Percentiles rank a stretch among this genome's conserved stretches.
These are phyloP conservation scores for Cenopis cana DNA, from an alignment of 2,888 invertebrate genomes.

Conservation along the genomic window DNA sequence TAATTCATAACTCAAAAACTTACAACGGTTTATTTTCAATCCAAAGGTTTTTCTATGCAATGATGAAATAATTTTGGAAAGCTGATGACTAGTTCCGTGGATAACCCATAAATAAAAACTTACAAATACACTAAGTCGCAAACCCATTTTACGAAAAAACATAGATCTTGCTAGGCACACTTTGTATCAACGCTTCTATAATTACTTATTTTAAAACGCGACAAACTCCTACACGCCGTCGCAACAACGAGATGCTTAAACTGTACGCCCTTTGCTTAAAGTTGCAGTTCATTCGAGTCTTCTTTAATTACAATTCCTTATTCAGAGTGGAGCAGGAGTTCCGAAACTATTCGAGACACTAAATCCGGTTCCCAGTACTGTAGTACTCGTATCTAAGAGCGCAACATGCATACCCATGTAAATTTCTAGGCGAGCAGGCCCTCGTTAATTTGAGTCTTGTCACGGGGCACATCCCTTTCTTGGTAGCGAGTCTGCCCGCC, in stretches of 20 bases:
- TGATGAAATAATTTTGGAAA: too few species aligned
- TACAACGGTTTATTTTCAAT: too few species aligned
- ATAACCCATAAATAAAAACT: too few species aligned
- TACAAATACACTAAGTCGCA: too few species aligned
- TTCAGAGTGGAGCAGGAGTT: constrained; percentile 58
- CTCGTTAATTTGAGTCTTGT: constrained; percentile 80
- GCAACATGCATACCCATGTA: constrained; percentile 82
- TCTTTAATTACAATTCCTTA: constrained; percentile 75
- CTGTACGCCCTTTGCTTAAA: constrained; percentile 51
- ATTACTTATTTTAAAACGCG: background rate
- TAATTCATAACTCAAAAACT: too few species aligned
- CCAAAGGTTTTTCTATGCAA: too few species aligned
- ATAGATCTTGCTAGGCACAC: too few species aligned
- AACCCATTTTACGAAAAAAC: too few species aligned
- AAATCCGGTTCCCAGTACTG: constrained; percentile 72
- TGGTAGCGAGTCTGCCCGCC: constrained; percentile 61
- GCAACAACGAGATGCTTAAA: background rate
- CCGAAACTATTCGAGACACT: constrained; percentile 76
- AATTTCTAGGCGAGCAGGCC: constrained; percentile 69
- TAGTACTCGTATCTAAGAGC: constrained; percentile 63
- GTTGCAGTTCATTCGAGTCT: constrained; percentile 65
- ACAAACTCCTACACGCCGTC: background rate
- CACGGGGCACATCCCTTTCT: constrained; percentile 80
- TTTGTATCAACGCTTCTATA: background rate
- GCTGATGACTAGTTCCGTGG: too few species aligned